phyloP scores from a whole-genome alignment of 2,797 vertebrate species.

The Pseudochaenichthys georgianus region DNA sequence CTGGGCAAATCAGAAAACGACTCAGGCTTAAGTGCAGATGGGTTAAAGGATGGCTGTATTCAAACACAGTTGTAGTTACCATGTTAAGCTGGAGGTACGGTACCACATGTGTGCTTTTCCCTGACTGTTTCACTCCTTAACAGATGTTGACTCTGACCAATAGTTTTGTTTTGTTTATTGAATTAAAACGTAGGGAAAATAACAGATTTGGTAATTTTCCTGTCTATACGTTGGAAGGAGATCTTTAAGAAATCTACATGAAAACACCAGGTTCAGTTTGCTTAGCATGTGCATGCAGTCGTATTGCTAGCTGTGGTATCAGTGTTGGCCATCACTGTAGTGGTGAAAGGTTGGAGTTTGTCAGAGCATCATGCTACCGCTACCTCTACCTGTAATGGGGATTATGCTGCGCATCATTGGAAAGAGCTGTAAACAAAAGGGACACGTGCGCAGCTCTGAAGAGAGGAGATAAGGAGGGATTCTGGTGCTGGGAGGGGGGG shows the following conservation, averaged over 20 bases:
- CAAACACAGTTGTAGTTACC: not conserved
- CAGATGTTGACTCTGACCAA: not conserved
- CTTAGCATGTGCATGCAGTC: not conserved
- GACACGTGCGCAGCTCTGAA: slow-evolving; percentile 62
- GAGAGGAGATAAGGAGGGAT: slow-evolving; percentile 69
- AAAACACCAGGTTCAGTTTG: not conserved
- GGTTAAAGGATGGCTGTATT: too few relatives aligned
- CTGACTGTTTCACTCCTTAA: not conserved
- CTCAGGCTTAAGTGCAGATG: not conserved
- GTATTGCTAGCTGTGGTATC: slow-evolving; percentile 22
- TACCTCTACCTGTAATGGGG: slow-evolving; percentile 63
- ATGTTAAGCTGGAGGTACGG: not conserved
- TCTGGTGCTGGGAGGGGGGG: slow-evolving; percentile 18
- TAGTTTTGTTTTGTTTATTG: not conserved
- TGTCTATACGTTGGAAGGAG: not conserved
- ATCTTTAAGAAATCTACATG: not conserved
- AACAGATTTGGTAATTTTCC: not conserved
- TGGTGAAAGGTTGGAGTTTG: slow-evolving; percentile 16
- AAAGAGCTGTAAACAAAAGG: slow-evolving; percentile 68
- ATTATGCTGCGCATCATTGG: slow-evolving; percentile 49
- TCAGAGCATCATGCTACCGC: slow-evolving; percentile 52
- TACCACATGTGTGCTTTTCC: not conserved
- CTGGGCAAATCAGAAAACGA: not conserved
- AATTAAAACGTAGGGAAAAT: not conserved
- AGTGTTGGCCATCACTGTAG: slow-evolving; percentile 27